phyloP scores from a whole-genome alignment of 2,797 vertebrate species.

The Sebastes goodei region DNA sequence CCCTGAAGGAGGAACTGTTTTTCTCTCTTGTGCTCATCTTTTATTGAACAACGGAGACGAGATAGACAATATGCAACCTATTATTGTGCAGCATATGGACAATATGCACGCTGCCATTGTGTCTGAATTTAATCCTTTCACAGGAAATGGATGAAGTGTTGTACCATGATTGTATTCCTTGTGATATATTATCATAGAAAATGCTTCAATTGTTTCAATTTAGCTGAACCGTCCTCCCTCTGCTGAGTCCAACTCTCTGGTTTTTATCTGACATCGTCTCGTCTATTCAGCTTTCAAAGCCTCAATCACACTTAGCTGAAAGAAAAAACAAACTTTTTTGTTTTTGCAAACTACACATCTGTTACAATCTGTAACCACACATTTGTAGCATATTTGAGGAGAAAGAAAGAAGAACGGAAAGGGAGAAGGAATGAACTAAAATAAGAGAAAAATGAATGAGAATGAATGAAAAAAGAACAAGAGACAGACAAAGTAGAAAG shows the following conservation, averaged over 20 bases:
- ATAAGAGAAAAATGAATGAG: background rate
- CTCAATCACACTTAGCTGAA: background rate
- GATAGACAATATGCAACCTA: background rate
- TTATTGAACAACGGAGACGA: slow-evolving; percentile 35
- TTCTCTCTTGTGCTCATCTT: slow-evolving; percentile 33
- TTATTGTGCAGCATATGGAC: background rate
- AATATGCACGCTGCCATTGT: background rate
- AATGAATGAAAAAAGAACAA: background rate
- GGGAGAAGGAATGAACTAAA: fast-evolving
- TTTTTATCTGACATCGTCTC: background rate
- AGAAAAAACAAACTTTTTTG: background rate
- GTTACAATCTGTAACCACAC: too few species aligned
- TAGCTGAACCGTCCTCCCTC: background rate
- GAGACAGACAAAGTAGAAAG: too few species aligned
- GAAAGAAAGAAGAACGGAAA: background rate
- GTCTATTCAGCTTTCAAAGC: background rate
- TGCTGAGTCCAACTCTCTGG: background rate
- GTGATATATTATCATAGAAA: background rate
- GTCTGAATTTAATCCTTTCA: background rate
- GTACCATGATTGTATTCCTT: background rate
- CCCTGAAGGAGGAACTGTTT: slow-evolving; percentile 39
- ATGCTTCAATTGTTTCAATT: background rate
- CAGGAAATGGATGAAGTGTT: background rate
- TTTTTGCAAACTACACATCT: background rate
- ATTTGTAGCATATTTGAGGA: background rate